phyloP scores from a whole-genome alignment of 2,113 vertebrate genomes.

The Pygoscelis adeliae region DNA sequence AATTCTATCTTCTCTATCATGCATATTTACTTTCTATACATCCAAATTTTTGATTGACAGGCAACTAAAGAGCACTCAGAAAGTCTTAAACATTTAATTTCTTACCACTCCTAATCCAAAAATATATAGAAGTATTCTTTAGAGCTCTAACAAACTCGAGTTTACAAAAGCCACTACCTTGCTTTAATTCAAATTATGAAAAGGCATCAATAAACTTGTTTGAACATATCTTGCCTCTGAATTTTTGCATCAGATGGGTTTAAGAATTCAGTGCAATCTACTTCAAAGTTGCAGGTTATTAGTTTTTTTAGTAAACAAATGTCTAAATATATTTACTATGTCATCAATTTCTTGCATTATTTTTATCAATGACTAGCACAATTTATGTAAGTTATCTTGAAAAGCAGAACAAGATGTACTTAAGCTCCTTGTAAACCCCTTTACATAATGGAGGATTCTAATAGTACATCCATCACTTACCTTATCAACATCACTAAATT shows the following conservation, averaged over 20 bases:
- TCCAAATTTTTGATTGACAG: background rate
- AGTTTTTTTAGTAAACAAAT: background rate
- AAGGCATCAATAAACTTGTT: background rate
- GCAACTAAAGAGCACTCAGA: background rate
- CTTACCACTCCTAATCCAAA: background rate
- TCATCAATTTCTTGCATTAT: background rate
- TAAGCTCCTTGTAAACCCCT: background rate
- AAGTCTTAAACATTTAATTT: background rate
- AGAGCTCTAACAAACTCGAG: background rate
- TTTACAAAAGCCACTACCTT: background rate
- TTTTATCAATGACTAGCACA: background rate
- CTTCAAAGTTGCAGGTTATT: background rate
- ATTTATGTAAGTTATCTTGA: background rate
- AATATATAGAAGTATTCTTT: background rate
- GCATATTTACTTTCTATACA: background rate
- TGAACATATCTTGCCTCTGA: background rate
- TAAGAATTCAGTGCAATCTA: background rate
- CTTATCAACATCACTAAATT: background rate
- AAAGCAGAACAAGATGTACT: background rate
- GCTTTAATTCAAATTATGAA: background rate
- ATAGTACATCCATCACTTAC: background rate
- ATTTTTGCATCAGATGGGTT: background rate
- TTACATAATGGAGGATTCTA: conserved; percentile 21
- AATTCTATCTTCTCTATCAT: background rate
- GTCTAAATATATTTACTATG: background rate